Conservation (phyloP, 2,113 vertebrate genomes). For the Chloropsis hardwickii region DNA sequence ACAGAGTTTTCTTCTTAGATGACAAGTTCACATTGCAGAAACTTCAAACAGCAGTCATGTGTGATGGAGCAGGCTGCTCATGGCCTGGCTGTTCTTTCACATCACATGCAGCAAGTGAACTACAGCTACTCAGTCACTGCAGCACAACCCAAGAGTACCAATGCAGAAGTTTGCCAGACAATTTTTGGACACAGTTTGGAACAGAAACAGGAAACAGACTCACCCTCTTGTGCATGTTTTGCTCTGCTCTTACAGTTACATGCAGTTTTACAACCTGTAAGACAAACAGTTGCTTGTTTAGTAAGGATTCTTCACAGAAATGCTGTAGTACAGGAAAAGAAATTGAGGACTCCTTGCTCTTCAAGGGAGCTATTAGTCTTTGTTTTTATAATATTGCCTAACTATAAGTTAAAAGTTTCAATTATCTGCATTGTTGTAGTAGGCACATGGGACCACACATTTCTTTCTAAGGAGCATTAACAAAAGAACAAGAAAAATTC, state of each 20-base stretch:
- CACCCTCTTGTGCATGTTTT: conserved; percentile 82
- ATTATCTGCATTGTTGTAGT: not conserved
- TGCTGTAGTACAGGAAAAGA: not conserved
- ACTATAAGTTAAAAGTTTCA: not conserved
- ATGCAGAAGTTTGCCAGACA: not conserved
- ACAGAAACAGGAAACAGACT: conserved; percentile 25
- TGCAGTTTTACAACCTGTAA: conserved; percentile 86
- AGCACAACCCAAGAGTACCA: not conserved
- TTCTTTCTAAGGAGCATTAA: not conserved
- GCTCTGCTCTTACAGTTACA: conserved; percentile 77
- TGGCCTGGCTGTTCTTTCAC: not conserved
- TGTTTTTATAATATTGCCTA: not conserved
- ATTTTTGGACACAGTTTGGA: not conserved
- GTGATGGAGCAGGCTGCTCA: not conserved
- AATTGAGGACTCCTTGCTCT: not conserved
- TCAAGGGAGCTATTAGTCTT: not conserved
- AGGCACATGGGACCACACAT: not conserved
- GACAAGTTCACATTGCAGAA: not conserved
- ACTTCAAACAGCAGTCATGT: accelerated
- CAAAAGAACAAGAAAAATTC: not conserved
- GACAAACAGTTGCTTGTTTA: not conserved
- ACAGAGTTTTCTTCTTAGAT: not conserved
- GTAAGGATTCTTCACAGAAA: not conserved
- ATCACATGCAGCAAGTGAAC: not conserved
- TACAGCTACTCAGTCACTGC: not conserved